Percentiles rank a stretch among this genome's conserved stretches.
Evolutionary conservation across 64 coral and sea anemone genomes (phyloP).

Genomic region (Cladopsammia gracilis): DNA sequence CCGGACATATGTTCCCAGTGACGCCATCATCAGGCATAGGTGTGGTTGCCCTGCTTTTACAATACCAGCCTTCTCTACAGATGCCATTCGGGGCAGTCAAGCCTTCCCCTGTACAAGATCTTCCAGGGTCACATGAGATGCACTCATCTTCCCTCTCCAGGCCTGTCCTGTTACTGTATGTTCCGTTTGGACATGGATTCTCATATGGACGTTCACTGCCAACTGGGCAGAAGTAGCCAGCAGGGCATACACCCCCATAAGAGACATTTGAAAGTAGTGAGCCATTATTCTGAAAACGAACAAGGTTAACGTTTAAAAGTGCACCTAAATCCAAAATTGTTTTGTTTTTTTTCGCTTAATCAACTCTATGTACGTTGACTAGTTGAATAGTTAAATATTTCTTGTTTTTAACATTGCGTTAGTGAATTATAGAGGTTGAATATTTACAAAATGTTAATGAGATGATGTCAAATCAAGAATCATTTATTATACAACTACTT

Average conservation of each 20-base stretch:
- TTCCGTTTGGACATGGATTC: slow-evolving; percentile 88
- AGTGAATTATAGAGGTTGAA: too few species aligned
- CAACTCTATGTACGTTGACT: too few species aligned
- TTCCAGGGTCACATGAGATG: slow-evolving; percentile 75
- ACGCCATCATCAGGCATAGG: slow-evolving; percentile 86
- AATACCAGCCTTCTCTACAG: slow-evolving; percentile 89
- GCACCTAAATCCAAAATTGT: too few species aligned
- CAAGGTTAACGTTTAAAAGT: background rate
- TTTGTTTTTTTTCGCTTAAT: too few species aligned
- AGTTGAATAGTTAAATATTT: too few species aligned
- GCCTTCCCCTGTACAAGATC: slow-evolving; percentile 89
- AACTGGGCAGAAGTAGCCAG: slow-evolving; percentile 83
- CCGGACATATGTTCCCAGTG: slow-evolving; percentile 89
- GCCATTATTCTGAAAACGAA: slow-evolving; percentile 72
- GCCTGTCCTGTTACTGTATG: slow-evolving; percentile 78
- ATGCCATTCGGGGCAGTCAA: slow-evolving; percentile 83
- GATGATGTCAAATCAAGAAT: too few species aligned
- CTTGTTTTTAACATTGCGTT: too few species aligned
- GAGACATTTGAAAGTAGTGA: slow-evolving; percentile 62
- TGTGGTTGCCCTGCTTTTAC: slow-evolving; percentile 57
- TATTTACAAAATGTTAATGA: too few species aligned
- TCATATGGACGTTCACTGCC: slow-evolving; percentile 62
- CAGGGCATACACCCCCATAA: slow-evolving; percentile 94
- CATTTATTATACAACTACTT: too few species aligned
- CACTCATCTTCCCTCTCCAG: slow-evolving; percentile 71